Evolutionary conservation across 2,113 vertebrate genomes (phyloP), one percentile per base, ranked within the genome.

Genomic region (Alosa alosa): DNA sequence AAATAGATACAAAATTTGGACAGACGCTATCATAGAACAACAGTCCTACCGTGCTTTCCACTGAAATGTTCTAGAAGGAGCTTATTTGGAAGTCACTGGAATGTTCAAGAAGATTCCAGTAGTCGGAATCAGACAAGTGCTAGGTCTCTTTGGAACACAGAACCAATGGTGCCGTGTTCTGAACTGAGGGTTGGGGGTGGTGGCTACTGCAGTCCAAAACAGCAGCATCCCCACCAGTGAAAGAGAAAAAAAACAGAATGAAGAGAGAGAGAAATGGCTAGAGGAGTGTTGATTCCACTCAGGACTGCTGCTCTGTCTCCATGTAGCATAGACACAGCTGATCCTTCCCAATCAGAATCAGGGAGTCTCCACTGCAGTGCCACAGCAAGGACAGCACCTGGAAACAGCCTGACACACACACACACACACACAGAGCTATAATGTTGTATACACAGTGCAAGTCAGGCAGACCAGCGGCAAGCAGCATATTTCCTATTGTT

Each of bases 291-390:
- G n/a, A 13, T 18, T 57, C 22, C 4, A 6, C 13, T 78, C 72
- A 36, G 31, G 13, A 6, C 15, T 94, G 90, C 18, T 88, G 93
- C 85, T 93, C 92, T 0, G 88, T 92, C 68, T 97, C 97, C 90
- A 99, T 94, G 92, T 97, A 99, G 86, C 97, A 99, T 83, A 99
- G 90, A 83, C 98, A 99, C 81, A 99, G 95, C 89, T 96, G 95
- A 5, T 99, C 98, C 89, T 98, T 99, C 25, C 96, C 95, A 50
- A 98, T 87, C 11, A 99, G 94, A 2, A 94, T 92, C 87, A 99
- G 64, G 1, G 95, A 94, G 60, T 97, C 94, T 36, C 97, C 98
- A 0, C 87, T 95, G 68, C 89, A 82, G 78, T 97, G 96, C 98
- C 98, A 99, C 87, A 89, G 94, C 4, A 99, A 60, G 0, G 96